phyloP scores from a whole-genome alignment of 2,888 invertebrate genomes.

The Sarcophaga variegata region DNA sequence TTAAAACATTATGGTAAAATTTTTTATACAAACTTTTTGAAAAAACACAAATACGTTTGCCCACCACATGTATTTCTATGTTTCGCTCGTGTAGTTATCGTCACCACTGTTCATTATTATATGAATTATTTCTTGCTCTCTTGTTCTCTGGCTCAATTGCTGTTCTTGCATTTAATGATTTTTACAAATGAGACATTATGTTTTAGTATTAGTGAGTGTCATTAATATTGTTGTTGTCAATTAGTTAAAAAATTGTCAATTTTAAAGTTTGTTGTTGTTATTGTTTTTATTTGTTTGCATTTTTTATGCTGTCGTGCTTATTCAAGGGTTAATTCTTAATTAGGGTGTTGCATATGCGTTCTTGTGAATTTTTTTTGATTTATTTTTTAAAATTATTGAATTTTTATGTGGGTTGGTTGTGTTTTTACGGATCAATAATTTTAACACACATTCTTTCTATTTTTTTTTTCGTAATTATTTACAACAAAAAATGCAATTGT shows the following conservation, averaged over 20 bases:
- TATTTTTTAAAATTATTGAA: slow-evolving; percentile 12
- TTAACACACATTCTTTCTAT: not conserved
- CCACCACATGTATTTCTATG: too few species aligned
- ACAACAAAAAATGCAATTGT: not conserved
- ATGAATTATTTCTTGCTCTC: not conserved
- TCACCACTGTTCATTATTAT: too few species aligned
- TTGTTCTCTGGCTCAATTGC: not conserved
- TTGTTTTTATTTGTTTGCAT: slow-evolving; percentile 16
- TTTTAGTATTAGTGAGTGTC: not conserved
- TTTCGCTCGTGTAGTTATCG: too few species aligned
- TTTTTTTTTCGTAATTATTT: not conserved
- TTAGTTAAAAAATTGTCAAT: slow-evolving; percentile 47
- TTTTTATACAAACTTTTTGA: too few species aligned
- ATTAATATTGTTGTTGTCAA: slow-evolving; percentile 26
- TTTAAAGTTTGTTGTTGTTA: slow-evolving; percentile 38
- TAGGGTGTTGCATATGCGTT: slow-evolving; percentile 42
- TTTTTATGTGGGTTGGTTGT: slow-evolving; percentile 9
- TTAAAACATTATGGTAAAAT: too few species aligned
- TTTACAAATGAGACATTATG: slow-evolving; percentile 18
- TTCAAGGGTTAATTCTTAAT: slow-evolving; percentile 52
- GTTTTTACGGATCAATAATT: slow-evolving; percentile 3
- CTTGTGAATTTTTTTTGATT: slow-evolving; percentile 36
- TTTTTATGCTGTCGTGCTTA: slow-evolving; percentile 17
- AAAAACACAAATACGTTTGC: too few species aligned
- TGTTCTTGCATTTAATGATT: slow-evolving; percentile 1